Base-by-base conservation (phyloP, 2,113 vertebrate genomes). In the Chiloscyllium plagiosum region DNA sequence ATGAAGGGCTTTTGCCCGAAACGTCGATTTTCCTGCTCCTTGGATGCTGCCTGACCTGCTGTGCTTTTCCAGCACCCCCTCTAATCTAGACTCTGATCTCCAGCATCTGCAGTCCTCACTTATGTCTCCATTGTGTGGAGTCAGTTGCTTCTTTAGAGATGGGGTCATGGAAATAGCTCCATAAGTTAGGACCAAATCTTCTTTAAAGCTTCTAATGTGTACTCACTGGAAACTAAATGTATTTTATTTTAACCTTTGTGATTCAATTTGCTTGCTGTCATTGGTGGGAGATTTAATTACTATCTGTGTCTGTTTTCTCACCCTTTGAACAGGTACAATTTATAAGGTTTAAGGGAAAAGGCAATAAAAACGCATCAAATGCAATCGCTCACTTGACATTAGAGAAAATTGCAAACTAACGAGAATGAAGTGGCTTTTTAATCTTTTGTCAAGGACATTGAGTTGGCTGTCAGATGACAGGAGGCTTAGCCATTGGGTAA, bases 361-460 rank as follows among this genome's bases (percentile, higher is more conserved):
- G n/a, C 61, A 93, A 66, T 37, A 93, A 93, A 66, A 93, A 37
- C 6, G 7, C n/a, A 24, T 93, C 66, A 65, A 93, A 61, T 10
- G 19, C 89, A 66, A 37, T 42, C n/a, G 37, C 17, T 66, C 33
- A 37, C 4, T 37, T 92, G 89, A 93, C 29, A 93, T 66, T n/a
- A 22, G 66, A 61, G 65, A 93, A 93, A 93, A 93, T 93, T 37
- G 61, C 61, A 68, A 22, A 93, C 56, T 93, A 93, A n/a, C 2
- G 8, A 66, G 89, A 93, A 93, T 93, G 56, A 93, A 68, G 15
- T 93, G 29, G 89, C 19, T 93, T 93, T n/a, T 93, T 66, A 93
- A 68, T 93, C 89, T 93, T 19, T n/a, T 37, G 89, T 66, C 89
- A n/a, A 90, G 87, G 87, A 24, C 50, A 92, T 66, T 66, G 19